phyloP scores from a whole-genome alignment of 1,140 invertebrate genomes.

The Cydia strobilella region DNA sequence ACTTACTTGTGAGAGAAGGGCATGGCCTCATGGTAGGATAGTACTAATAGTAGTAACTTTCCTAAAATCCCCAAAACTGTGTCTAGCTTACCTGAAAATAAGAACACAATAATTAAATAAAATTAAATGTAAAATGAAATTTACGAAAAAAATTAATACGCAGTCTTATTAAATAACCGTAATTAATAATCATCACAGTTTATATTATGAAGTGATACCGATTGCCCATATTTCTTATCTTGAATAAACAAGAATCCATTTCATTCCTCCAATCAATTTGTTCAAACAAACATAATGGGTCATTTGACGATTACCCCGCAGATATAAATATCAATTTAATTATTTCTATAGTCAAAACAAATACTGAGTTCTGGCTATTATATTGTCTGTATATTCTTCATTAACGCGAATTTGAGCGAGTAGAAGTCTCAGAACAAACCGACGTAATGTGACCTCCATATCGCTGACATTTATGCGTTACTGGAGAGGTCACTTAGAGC shows the following conservation, averaged over 20 bases:
- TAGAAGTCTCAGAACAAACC: too few species aligned
- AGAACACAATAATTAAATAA: background rate
- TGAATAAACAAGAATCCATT: constrained; percentile 24
- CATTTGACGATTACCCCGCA: constrained; percentile 4
- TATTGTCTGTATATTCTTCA: too few species aligned
- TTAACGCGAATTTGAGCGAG: too few species aligned
- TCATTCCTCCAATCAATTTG: constrained; percentile 26
- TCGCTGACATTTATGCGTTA: too few species aligned
- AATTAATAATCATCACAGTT: background rate
- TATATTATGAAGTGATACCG: background rate
- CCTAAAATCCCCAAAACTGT: too few species aligned
- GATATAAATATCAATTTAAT: constrained; percentile 21
- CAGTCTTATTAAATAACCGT: constrained; percentile 6
- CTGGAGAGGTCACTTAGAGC: too few species aligned
- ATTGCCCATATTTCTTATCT: constrained; percentile 3
- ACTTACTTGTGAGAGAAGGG: too few species aligned
- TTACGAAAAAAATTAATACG: background rate
- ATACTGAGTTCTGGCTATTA: too few species aligned
- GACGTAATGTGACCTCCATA: too few species aligned
- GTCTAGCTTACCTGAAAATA: background rate
- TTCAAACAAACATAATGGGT: constrained; percentile 14
- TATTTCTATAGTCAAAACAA: constrained; percentile 28
- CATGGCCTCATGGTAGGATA: too few species aligned
- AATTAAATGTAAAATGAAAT: background rate
- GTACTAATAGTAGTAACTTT: too few species aligned